These are phyloP conservation scores for Drosophila lutescens DNA, from an alignment of 2,888 invertebrate genomes.

Conservation along the genomic window DNA sequence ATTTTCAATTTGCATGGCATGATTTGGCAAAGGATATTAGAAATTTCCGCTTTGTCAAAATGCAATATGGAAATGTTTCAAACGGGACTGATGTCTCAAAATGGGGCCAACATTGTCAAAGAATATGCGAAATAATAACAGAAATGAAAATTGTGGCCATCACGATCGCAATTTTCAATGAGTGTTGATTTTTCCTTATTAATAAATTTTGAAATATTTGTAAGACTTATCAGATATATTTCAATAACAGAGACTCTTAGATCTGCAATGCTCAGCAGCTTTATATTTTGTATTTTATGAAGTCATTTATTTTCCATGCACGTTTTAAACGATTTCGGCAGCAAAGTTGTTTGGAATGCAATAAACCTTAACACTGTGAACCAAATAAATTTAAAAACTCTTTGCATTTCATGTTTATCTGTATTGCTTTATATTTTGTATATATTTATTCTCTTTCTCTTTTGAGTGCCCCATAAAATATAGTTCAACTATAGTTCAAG, in stretches of 20 bases:
- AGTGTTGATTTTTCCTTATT: too few relatives aligned
- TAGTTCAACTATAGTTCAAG: slow-evolving; percentile 49
- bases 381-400: slow-evolving; percentile 26
- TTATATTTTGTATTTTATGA: background rate
- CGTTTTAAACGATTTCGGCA: background rate
- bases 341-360: slow-evolving; percentile 15
- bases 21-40: slow-evolving; percentile 26
- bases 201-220: too few relatives aligned
- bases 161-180: background rate
- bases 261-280: background rate
- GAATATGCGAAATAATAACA: background rate
- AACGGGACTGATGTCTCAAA: slow-evolving; percentile 9
- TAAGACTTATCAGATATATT: too few relatives aligned
- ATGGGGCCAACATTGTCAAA: slow-evolving; percentile 12
- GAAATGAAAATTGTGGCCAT: background rate
- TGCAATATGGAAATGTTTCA: slow-evolving; percentile 34
- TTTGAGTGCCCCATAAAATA: slow-evolving; percentile 64
- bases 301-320: background rate
- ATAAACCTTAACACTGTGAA: slow-evolving; percentile 12
- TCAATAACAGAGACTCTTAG: too few relatives aligned
- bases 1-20: slow-evolving; percentile 48
- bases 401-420: slow-evolving; percentile 13
- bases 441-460: slow-evolving; percentile 13
- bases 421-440: slow-evolving; percentile 5
- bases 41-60: slow-evolving; percentile 38